phyloP scores from a whole-genome alignment of 1,140 invertebrate genomes.

The Drosophila tristis region DNA sequence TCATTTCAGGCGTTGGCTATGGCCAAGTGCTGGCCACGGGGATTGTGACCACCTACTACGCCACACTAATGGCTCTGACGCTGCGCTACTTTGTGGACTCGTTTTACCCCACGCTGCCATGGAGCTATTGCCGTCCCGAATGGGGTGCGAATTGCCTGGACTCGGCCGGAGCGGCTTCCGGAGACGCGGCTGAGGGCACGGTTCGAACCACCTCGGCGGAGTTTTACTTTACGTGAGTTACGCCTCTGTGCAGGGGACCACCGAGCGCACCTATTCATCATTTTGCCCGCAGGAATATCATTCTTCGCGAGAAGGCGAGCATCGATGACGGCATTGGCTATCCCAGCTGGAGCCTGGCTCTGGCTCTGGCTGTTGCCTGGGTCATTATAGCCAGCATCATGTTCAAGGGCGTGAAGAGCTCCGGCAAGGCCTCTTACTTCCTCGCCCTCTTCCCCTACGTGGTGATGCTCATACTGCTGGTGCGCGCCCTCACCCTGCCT shows the following conservation, averaged over 20 bases:
- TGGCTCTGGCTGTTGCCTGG: slow-evolving; percentile 92
- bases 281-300: slow-evolving; percentile 85
- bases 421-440: slow-evolving; percentile 93
- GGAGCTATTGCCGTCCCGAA: slow-evolving; percentile 86
- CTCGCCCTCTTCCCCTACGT: slow-evolving; percentile 94
- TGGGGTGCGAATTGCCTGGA: slow-evolving; percentile 85
- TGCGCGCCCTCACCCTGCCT: slow-evolving; percentile 89
- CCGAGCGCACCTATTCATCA: neutral
- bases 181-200: neutral
- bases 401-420: slow-evolving; percentile 91
- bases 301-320: slow-evolving; percentile 88
- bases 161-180: slow-evolving; percentile 21
- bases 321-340: slow-evolving; percentile 90
- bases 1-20: slow-evolving; percentile 90
- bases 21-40: slow-evolving; percentile 90
- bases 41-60: slow-evolving; percentile 90
- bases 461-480: slow-evolving; percentile 90
- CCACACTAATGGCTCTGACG: slow-evolving; percentile 90
- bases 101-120: slow-evolving; percentile 87
- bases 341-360: slow-evolving; percentile 90
- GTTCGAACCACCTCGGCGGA: slow-evolving; percentile 86
- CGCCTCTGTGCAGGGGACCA: neutral
- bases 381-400: slow-evolving; percentile 90
- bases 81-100: slow-evolving; percentile 89
- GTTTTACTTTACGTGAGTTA: slow-evolving; percentile 86